A percentile compares a stretch with the other conserved stretches of the same genome.
Conservation (phyloP, 2,797 vertebrate genomes). For the Salarias fasciatus region DNA sequence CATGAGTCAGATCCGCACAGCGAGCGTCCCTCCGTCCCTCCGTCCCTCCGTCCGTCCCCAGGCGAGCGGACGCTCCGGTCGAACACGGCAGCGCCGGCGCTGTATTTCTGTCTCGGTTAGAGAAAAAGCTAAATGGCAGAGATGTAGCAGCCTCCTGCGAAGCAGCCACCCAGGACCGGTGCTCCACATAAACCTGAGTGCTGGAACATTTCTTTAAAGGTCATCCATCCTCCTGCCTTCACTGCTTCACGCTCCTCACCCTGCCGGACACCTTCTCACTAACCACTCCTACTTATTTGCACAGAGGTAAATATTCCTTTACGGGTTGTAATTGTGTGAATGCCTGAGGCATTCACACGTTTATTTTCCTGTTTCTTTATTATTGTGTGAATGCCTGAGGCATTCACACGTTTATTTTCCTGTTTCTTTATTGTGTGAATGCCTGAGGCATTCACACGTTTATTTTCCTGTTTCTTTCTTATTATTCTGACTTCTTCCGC, state of each 20-base stretch:
- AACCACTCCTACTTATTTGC: too few species aligned
- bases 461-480: too few species aligned
- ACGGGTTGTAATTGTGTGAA: constrained; percentile 33
- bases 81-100: neutral
- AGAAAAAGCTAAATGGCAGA: constrained; percentile 26
- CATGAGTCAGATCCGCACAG: neutral
- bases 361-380: too few species aligned
- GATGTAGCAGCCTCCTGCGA: constrained; percentile 36
- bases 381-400: too few species aligned
- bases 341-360: too few species aligned
- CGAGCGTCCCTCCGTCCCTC: constrained; percentile 1
- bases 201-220: constrained; percentile 33
- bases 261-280: neutral
- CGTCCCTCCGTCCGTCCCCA: constrained; percentile 6
- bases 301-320: too few species aligned
- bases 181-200: neutral
- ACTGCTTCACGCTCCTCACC: neutral
- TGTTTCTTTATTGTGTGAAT: too few species aligned
- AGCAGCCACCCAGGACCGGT: constrained; percentile 6
- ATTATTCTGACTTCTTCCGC: too few species aligned
- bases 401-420: too few species aligned
- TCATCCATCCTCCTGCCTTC: constrained; percentile 25
- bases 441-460: too few species aligned
- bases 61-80: constrained; percentile 5
- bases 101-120: constrained; percentile 11